Percentiles rank a stretch among this genome's conserved stretches.
Evolutionary conservation across 1,140 invertebrate genomes (phyloP).

Genomic region (Bilobella aurantiaca): DNA sequence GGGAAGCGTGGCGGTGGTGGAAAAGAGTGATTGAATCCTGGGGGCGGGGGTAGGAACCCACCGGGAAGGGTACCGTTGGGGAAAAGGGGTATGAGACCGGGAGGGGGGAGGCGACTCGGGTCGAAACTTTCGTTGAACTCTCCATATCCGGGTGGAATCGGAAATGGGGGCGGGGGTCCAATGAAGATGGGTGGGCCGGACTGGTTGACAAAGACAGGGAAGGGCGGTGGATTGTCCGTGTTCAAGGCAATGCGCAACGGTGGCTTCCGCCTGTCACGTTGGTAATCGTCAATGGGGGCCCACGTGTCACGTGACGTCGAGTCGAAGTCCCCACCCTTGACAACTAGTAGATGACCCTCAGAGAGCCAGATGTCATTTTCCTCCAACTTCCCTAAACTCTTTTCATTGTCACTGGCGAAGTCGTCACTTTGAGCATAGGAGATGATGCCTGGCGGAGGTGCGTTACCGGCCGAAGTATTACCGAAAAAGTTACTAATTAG

Average conservation of each 20-base stretch:
- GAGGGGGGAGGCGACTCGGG: constrained; percentile 37
- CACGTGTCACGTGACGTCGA: constrained; percentile 43
- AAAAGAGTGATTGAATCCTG: constrained; percentile 12
- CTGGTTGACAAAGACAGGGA: constrained; percentile 63
- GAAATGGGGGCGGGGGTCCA: constrained; percentile 42
- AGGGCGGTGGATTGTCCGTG: constrained; percentile 71
- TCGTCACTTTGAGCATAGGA: constrained; percentile 64
- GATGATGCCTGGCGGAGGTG: constrained; percentile 60
- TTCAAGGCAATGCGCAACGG: constrained; percentile 59
- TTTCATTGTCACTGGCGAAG: constrained; percentile 49
- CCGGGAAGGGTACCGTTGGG: constrained; percentile 26
- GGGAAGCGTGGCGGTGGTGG: not conserved
- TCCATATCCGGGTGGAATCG: constrained; percentile 40
- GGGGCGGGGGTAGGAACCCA: constrained; percentile 23
- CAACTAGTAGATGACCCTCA: constrained; percentile 71
- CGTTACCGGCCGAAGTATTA: constrained; percentile 51
- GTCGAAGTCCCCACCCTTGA: constrained; percentile 57
- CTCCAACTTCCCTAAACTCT: constrained; percentile 58
- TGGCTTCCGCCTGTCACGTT: constrained; percentile 47
- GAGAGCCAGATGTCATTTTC: constrained; percentile 79
- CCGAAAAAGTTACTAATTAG: constrained; percentile 76
- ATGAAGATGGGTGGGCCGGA: constrained; percentile 65
- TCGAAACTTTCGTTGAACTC: constrained; percentile 46
- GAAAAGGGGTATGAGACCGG: constrained; percentile 29
- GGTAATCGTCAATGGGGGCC: constrained; percentile 69